Conservation (phyloP, 1,140 invertebrate genomes). For the Telenomus remus region DNA sequence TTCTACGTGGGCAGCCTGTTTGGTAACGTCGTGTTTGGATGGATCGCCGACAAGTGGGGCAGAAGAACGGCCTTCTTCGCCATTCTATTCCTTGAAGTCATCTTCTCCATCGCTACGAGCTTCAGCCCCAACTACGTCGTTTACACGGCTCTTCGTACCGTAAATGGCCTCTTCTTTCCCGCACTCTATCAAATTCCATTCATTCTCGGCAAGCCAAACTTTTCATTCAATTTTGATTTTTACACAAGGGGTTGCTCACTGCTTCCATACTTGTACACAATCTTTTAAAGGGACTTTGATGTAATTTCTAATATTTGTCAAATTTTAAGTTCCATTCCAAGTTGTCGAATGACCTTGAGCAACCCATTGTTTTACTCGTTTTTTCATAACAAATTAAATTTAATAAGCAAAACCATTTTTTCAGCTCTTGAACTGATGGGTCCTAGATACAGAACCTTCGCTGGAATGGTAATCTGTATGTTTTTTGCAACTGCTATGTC, state of each 20-base stretch:
- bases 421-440: constrained; percentile 81
- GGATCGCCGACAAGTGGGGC: constrained; percentile 84
- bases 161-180: constrained; percentile 83
- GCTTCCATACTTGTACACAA: too few species aligned
- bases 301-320: too few species aligned
- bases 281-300: too few species aligned
- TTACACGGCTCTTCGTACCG: constrained; percentile 79
- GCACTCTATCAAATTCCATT: constrained; percentile 83
- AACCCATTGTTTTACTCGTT: too few species aligned
- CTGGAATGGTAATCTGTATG: constrained; percentile 81
- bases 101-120: constrained; percentile 81
- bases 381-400: background rate
- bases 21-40: constrained; percentile 83
- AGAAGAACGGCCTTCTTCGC: constrained; percentile 81
- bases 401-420: constrained; percentile 23
- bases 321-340: too few species aligned
- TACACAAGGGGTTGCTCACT: too few species aligned
- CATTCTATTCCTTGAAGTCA: constrained; percentile 81
- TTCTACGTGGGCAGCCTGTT: constrained; percentile 83
- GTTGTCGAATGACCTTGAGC: too few species aligned
- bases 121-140: constrained; percentile 81
- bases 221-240: constrained; percentile 10
- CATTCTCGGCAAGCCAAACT: constrained; percentile 76
- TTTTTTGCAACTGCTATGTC: constrained; percentile 82
- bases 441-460: constrained; percentile 80